Evolutionary conservation across 2,797 vertebrate species (phyloP).

Genomic region (Phalanger gymnotis): DNA sequence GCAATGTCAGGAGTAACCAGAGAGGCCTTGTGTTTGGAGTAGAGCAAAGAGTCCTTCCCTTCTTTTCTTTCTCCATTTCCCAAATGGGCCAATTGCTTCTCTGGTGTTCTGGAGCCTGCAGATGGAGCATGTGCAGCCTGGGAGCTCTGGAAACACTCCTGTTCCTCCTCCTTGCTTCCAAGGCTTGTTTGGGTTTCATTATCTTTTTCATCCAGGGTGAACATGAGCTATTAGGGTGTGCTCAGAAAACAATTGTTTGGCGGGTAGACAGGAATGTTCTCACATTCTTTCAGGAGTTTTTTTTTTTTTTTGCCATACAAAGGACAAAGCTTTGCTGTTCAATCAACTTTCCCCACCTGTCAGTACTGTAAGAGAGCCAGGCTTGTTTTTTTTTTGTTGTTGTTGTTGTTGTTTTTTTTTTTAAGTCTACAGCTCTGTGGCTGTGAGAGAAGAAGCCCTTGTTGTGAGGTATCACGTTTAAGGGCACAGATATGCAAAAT

Average conservation of each 20-base stretch:
- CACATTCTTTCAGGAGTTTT: conserved; percentile 58
- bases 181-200: conserved; percentile 78
- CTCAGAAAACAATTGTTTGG: conserved; percentile 72
- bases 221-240: conserved; percentile 69
- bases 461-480: not conserved
- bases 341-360: conserved; percentile 16
- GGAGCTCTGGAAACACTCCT: conserved; percentile 66
- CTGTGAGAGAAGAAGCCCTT: not conserved
- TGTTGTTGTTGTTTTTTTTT: not conserved
- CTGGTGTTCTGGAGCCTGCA: conserved; percentile 53
- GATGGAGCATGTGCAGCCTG: not conserved
- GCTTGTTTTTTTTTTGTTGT: not conserved
- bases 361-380: rapidly evolving
- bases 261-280: conserved; percentile 69
- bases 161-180: conserved; percentile 74
- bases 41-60: not conserved
- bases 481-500: conserved; percentile 1
- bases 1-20: not conserved
- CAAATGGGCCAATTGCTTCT: conserved; percentile 1
- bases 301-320: not conserved
- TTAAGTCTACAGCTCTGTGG: conserved; percentile 29
- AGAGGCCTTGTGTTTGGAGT: not conserved
- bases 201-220: conserved; percentile 69
- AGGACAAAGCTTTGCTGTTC: conserved; percentile 33
- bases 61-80: not conserved